Evolutionary conservation across 2,888 invertebrate genomes (phyloP).

Genomic region (Acanthoscelides obtectus): DNA sequence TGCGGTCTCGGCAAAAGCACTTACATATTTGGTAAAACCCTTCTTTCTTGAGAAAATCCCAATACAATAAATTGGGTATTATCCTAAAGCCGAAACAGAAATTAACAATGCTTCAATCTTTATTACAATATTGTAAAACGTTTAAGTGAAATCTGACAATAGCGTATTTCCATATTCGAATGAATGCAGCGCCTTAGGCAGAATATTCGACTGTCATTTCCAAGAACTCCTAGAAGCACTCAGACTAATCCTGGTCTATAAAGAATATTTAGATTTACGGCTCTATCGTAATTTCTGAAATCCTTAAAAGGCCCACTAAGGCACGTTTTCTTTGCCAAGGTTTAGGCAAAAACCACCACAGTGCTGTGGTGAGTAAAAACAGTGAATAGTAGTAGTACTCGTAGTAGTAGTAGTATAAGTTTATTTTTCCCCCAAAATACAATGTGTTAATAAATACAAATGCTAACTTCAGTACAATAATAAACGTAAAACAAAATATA

Average conservation of each 20-base stretch:
- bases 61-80: background rate
- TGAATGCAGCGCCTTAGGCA: background rate
- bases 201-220: background rate
- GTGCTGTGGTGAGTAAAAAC: background rate
- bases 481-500: too few relatives aligned
- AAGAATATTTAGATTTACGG: background rate
- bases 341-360: background rate
- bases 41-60: background rate
- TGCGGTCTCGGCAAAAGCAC: too few relatives aligned
- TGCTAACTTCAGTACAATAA: too few relatives aligned
- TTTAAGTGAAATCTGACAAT: background rate
- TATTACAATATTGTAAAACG: background rate
- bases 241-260: background rate
- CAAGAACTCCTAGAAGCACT: background rate
- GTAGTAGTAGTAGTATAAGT: too few relatives aligned
- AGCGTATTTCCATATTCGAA: background rate
- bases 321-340: background rate
- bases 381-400: too few relatives aligned
- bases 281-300: background rate
- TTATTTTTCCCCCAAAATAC: too few relatives aligned
- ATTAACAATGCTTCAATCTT: background rate
- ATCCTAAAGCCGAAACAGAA: background rate
- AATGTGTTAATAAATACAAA: too few relatives aligned
- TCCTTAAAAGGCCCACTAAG: background rate
- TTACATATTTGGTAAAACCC: too few relatives aligned